Percentiles rank a stretch among this genome's conserved stretches.
These are phyloP conservation scores for Tryphoninae sp. DNA, from an alignment of 2,888 invertebrate species.

Conservation along the genomic window DNA sequence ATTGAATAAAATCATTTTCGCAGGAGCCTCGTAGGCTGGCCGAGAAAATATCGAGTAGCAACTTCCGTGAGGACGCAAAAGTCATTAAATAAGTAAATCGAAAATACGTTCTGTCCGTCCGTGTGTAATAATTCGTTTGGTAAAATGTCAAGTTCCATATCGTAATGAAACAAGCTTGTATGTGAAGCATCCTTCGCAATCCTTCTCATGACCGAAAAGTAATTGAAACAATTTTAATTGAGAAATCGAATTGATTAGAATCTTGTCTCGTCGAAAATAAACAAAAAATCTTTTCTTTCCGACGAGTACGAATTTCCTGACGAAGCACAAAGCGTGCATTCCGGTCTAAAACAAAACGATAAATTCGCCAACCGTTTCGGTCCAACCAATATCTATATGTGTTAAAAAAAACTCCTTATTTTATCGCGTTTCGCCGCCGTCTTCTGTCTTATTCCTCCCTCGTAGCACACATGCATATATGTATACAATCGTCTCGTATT, in stretches of 20 bases:
- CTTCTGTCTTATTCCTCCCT: conserved; percentile 34
- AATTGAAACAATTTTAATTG: background rate
- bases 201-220: background rate
- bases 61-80: conserved; percentile 65
- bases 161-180: background rate
- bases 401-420: background rate
- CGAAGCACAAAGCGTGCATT: background rate
- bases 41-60: conserved; percentile 68
- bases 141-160: conserved; percentile 33
- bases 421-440: conserved; percentile 23
- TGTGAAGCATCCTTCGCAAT: conserved; percentile 6
- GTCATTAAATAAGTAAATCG: conserved; percentile 70
- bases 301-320: background rate
- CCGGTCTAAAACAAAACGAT: background rate
- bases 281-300: background rate
- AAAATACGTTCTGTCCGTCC: conserved; percentile 23
- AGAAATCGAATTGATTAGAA: too few species aligned
- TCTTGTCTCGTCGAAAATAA: too few species aligned
- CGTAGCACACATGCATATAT: background rate
- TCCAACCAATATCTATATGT: conserved; percentile 22
- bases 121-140: conserved; percentile 51
- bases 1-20: conserved; percentile 59
- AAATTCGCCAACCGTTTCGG: conserved; percentile 19
- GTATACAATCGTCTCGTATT: conserved; percentile 19
- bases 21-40: conserved; percentile 62